Base-by-base conservation (phyloP, 2,113 vertebrate species). In the Machaerirhynchus nigripectus region DNA sequence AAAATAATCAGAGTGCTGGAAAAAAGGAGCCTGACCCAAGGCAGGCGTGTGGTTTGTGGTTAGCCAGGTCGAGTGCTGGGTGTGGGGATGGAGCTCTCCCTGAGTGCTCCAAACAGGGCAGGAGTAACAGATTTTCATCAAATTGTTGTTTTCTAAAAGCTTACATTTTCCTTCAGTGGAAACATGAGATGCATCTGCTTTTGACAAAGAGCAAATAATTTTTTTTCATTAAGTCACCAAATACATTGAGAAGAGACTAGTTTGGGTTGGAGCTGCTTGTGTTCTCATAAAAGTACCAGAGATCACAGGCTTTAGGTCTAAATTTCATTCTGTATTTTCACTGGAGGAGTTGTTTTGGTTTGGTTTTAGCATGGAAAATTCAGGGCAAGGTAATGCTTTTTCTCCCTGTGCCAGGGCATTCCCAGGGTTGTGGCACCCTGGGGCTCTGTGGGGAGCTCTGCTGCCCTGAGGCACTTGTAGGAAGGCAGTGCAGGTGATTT, bases 1-100 rank as follows among this genome's bases (percentile, higher is more conserved):
- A 91, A 95, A 90, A 77, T 47, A 91, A 87, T 77, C 19, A 15
- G 65, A 77, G 75, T 49, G 59, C 81, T 85, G 78, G 70, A 59
- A 91, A 64, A 87, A 75, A 74, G 60, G 78, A 67, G 79, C 11
- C 64, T 52, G 80, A 70, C 89, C 86, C 52, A 49, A 76, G 33
- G 68, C 68, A n/a, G 2, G 11, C 21, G 0, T 57, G 69, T 31
- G 85, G 88, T 49, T 84, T 57, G 77, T 65, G 87, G 71, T 39
- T 7, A 69, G n/a, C 50, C 33, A 49, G 94, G 92, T 57, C 17
- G 40, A 31, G 15, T 3, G 56, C 60, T 2, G 76, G 30, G n/a
- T 21, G 27, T 53, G 59, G 93, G 46, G 84, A 39, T 13, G 8
- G 63, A 74, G 40, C 35, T 79, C 61, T 71, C 47, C 2, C 6